Evolutionary conservation across 2,888 invertebrate genomes (phyloP), one percentile per base, ranked within the genome.

Genomic region (Galerucella pusilla): DNA sequence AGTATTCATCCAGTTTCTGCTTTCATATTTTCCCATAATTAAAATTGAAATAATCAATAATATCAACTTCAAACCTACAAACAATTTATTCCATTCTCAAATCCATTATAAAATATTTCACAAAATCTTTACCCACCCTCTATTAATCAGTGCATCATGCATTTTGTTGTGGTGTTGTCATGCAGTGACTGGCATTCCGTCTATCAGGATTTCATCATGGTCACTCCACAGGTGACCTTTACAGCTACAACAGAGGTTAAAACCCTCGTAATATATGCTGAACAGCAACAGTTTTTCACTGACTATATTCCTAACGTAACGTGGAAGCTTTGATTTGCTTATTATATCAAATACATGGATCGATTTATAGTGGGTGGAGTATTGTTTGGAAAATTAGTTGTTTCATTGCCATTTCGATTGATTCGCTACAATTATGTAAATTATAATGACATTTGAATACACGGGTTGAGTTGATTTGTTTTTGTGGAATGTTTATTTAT

Each of bases 201-300:
- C 28, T 57, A 57, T 68, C 54, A 28, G 54, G 64, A 71, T 64
- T 54, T 57, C 61, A 57, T 66, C 71, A 28, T 12, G 66, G 67
- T 60, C 46, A 67, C 67, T 70, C 74, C 63, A 74, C 74, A 74
- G 74, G 74, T 74, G 74, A 70, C 71, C 67, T 54, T 67, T 63
- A 12, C 45, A 64, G 52, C 61, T 63, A 63, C 45, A 46, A 45
- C 11, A 28, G 61, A 49, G 54, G 45, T 71, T 49, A 54, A 12
- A 52, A 25, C 35, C 64, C 52, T 25, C 25, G 35, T 46, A 9
- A 45, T 65, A 65, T 45, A 28, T 42, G 71, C 20, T 45, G 57
- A 25, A 65, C n/a, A 71, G 71, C 71, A 71, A 71, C 71, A 71
- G 71, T 28, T 71, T 52, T 10, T n/a, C n/a, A n/a, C n/a, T n/a